A percentile compares a stretch with the other conserved stretches of the same genome.
Conservation (phyloP, 2,888 invertebrate genomes). For the Polyommatus icarus region DNA sequence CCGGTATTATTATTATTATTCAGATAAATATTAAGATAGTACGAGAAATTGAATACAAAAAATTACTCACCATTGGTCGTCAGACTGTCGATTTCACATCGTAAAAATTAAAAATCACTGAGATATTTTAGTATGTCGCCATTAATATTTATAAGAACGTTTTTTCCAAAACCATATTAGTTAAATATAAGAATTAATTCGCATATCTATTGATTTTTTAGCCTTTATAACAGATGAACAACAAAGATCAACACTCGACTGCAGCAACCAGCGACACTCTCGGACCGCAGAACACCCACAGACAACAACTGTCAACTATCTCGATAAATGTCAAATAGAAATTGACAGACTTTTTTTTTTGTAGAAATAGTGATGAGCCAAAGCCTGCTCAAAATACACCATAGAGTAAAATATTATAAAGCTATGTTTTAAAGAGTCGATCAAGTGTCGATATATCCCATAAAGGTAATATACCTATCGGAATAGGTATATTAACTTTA, state of each 20-base stretch:
- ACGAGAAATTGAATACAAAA: conserved; percentile 35
- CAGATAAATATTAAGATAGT: conserved; percentile 2
- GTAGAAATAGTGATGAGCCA: not conserved
- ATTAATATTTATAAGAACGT: not conserved
- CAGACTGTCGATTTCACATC: conserved; percentile 58
- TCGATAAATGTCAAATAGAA: not conserved
- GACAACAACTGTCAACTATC: not conserved
- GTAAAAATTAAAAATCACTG: conserved; percentile 43
- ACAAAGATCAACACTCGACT: conserved; percentile 4
- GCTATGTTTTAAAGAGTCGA: no score
- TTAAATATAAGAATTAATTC: not conserved
- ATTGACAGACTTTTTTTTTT: not conserved
- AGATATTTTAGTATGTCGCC: not conserved
- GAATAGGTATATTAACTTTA: no score
- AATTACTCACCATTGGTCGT: conserved; percentile 58
- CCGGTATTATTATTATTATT: conserved; percentile 35
- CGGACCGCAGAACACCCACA: not conserved
- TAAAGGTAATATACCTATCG: no score
- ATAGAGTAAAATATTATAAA: not conserved
- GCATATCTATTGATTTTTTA: not conserved
- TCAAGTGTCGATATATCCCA: no score
- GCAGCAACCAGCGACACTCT: not conserved
- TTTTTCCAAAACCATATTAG: conserved; percentile 17
- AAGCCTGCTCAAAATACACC: not conserved
- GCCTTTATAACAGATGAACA: not conserved